Conservation (phyloP, 2,113 vertebrate species). For the Odocoileus virginianus region DNA sequence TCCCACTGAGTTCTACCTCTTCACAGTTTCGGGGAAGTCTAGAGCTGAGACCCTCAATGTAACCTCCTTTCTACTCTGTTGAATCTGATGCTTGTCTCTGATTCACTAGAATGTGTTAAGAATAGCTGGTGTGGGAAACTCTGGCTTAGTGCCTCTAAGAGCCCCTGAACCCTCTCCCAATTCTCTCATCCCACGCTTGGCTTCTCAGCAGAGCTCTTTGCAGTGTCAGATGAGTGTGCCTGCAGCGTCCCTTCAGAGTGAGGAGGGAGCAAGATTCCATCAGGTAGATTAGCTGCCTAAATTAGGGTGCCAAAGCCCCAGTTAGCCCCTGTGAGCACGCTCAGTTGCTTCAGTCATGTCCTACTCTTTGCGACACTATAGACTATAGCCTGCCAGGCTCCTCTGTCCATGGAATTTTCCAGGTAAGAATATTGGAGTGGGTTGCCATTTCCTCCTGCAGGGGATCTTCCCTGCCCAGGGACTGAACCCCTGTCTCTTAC, state of each 20-base stretch:
- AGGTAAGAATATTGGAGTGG: neutral
- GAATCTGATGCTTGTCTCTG: neutral
- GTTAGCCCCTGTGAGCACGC: neutral
- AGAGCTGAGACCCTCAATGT: neutral
- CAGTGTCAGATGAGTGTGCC: neutral
- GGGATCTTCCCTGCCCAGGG: neutral
- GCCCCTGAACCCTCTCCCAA: neutral
- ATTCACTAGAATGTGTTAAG: neutral
- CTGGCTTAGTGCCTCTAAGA: neutral
- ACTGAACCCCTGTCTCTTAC: neutral
- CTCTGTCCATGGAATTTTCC: neutral
- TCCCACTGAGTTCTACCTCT: neutral
- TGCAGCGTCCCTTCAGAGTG: rapidly evolving
- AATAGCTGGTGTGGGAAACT: neutral
- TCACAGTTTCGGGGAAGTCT: neutral
- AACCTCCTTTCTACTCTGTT: neutral
- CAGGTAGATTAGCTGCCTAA: neutral
- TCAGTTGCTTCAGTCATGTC: neutral
- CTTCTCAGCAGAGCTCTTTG: neutral
- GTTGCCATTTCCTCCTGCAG: neutral
- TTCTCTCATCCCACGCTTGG: neutral
- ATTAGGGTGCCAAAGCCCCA: neutral
- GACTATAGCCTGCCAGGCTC: neutral
- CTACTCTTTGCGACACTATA: neutral
- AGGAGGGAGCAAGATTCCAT: neutral